Evolutionary conservation across 2,113 vertebrate genomes (phyloP).

Genomic region (Caretta caretta): DNA sequence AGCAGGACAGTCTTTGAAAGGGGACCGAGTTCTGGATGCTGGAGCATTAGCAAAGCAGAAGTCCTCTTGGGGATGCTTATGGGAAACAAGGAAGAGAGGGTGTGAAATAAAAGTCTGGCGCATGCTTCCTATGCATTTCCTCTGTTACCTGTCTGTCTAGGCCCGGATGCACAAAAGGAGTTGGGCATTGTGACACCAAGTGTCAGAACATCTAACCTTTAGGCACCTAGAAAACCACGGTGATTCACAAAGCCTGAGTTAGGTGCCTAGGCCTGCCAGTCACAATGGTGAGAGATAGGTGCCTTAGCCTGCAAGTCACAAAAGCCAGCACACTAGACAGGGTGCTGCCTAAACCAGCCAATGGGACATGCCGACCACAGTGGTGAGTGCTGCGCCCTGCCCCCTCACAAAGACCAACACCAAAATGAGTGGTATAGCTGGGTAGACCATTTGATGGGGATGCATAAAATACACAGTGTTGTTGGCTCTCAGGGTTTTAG

Average conservation of each 20-base stretch:
- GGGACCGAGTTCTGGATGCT: neutral
- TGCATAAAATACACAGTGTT: neutral
- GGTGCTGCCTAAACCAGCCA: too few relatives aligned
- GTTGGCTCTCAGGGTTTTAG: constrained; percentile 52
- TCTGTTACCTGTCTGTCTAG: neutral
- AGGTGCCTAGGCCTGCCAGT: too few relatives aligned
- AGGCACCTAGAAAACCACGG: too few relatives aligned
- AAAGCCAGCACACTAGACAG: neutral
- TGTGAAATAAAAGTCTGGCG: neutral
- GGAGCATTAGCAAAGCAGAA: neutral
- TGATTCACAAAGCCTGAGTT: too few relatives aligned
- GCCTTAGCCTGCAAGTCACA: too few relatives aligned
- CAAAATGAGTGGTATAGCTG: neutral
- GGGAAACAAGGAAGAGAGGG: neutral
- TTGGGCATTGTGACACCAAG: too few relatives aligned
- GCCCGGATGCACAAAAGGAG: too few relatives aligned
- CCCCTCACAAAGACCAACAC: neutral
- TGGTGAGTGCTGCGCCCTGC: neutral
- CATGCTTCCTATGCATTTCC: neutral
- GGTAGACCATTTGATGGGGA: neutral
- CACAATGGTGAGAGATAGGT: too few relatives aligned
- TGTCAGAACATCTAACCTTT: too few relatives aligned
- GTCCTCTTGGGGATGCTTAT: neutral
- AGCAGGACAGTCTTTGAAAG: neutral
- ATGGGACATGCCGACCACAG: too few relatives aligned